A percentile compares a stretch with the other conserved stretches of the same genome.
Evolutionary conservation across 2,797 vertebrate species (phyloP).

Genomic region (Syngnathus rostellatus): DNA sequence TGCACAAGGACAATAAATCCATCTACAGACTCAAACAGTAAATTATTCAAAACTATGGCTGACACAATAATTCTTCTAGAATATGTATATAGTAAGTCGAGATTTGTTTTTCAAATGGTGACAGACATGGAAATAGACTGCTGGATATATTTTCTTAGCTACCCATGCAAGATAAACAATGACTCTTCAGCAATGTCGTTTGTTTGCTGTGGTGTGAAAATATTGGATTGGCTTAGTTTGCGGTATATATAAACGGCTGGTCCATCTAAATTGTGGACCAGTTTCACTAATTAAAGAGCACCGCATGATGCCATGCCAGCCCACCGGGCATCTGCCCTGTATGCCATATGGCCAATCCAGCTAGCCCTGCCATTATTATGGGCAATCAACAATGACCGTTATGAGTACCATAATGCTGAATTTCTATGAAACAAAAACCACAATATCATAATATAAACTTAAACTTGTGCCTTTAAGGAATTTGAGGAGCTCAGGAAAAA

Average conservation of each 20-base stretch:
- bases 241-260: too few species aligned
- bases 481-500: slow-evolving; percentile 21
- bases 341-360: too few species aligned
- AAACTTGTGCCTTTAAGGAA: slow-evolving; percentile 2
- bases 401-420: too few species aligned
- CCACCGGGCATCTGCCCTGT: too few species aligned
- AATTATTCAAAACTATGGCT: slow-evolving; percentile 7
- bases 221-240: too few species aligned
- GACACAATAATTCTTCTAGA: slow-evolving; percentile 1
- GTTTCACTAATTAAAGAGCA: too few species aligned
- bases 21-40: slow-evolving; percentile 2
- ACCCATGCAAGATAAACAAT: not conserved
- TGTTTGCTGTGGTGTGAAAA: too few species aligned
- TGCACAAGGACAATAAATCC: slow-evolving; percentile 7
- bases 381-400: too few species aligned
- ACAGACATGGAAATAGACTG: not conserved
- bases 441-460: not conserved
- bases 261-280: too few species aligned
- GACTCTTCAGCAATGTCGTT: too few species aligned
- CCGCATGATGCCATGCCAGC: too few species aligned
- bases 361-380: too few species aligned
- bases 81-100: not conserved
- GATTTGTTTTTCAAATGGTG: slow-evolving; percentile 4
- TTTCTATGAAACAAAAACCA: not conserved
- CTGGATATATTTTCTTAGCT: not conserved